Evolutionary conservation across 1,140 invertebrate species (phyloP), one percentile per base, ranked within the genome.

Genomic region (Heliconius eleuchia): DNA sequence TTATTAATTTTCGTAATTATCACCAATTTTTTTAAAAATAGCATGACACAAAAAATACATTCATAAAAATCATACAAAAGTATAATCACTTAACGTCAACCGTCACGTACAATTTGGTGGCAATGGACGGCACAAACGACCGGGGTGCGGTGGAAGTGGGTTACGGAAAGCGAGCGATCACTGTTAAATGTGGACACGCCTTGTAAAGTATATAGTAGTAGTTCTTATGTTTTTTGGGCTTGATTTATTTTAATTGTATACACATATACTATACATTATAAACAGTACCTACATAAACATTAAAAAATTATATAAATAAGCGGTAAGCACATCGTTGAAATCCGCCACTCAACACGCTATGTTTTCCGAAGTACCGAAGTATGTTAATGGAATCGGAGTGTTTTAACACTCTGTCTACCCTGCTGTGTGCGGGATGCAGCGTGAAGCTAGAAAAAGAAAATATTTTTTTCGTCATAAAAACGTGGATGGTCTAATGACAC

Each of bases 101-200:
- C 60, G 60, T 66, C 42, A 66, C 74, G 74, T 76, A 76, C 37
- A 39, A 66, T 66, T 66, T 66, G 30, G 70, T 55, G 3, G 23
- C 73, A 76, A 71, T 72, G 39, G 39, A 60, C 39, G 13, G 27
- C 39, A 52, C 66, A 73, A 74, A 50, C 18, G 16, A 77, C 70
- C 66, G 37, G 60, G 80, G 77, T 70, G 76, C 39, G 73, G 73
- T 77, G 66, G 60, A 78, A 81, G 73, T 78, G 73, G 80, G 80
- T 78, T 81, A 81, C 73, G 46, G 34, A 30, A 30, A 27, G 71
- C 77, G 76, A 78, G 55, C 46, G 80, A 81, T 81, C 74, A 72
- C 76, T 30, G 23, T 42, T 19, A 34, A 39, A 76, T 50, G 23
- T 46, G 46, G 30, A 76, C 74, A 76, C 74, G n/a, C 74, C 74